These are phyloP conservation scores for Mesembrinibis cayennensis DNA, from an alignment of 2,113 vertebrate species.

Conservation along the genomic window DNA sequence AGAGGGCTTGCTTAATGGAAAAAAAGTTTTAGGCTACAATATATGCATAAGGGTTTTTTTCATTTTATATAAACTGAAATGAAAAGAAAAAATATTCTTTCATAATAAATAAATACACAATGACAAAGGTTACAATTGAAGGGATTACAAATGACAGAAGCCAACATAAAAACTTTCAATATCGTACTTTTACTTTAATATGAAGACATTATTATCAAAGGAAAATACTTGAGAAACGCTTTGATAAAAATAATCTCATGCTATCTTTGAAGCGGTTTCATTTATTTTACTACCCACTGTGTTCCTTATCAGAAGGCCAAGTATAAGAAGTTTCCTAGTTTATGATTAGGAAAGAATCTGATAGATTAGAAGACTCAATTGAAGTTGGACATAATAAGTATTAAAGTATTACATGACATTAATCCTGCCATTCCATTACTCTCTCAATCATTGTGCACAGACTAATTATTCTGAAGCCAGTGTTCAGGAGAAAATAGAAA, in stretches of 20 bases:
- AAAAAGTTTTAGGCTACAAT: conserved; percentile 63
- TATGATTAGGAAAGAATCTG: conserved; percentile 90
- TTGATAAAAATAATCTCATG: conserved; percentile 90
- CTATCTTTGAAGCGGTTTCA: conserved; percentile 92
- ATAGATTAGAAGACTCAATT: conserved; percentile 95
- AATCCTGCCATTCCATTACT: conserved; percentile 96
- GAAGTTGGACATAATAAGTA: conserved; percentile 97
- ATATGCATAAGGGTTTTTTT: conserved; percentile 50
- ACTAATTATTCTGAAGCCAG: conserved; percentile 93
- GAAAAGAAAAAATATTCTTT: conserved; percentile 67
- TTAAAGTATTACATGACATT: conserved; percentile 99
- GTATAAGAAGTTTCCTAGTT: conserved; percentile 91
- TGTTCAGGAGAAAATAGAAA: conserved; percentile 83
- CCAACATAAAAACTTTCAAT: conserved; percentile 78
- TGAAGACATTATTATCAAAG: conserved; percentile 85
- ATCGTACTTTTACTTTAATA: conserved; percentile 81
- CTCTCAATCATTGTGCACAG: conserved; percentile 85
- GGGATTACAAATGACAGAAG: conserved; percentile 78
- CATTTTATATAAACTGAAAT: conserved; percentile 67
- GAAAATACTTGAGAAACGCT: conserved; percentile 81
- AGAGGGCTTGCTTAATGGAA: conserved; percentile 34
- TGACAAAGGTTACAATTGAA: conserved; percentile 74
- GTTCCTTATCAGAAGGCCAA: conserved; percentile 91
- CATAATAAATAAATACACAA: conserved; percentile 71
- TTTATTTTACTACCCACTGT: conserved; percentile 91